These are phyloP conservation scores for Falco punctatus DNA, from an alignment of 2,113 vertebrate genomes.

Conservation along the genomic window DNA sequence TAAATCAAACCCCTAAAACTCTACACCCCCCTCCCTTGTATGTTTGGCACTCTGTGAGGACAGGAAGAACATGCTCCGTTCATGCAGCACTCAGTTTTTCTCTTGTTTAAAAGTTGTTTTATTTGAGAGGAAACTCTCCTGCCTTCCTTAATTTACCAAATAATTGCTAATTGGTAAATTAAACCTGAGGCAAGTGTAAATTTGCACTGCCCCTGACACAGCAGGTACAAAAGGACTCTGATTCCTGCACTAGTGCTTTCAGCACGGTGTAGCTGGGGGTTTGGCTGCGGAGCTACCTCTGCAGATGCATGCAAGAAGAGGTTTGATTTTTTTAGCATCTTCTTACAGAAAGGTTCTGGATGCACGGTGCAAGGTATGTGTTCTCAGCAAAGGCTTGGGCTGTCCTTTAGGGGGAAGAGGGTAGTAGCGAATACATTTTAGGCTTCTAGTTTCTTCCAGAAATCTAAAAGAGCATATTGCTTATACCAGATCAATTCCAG, in stretches of 20 bases:
- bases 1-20: neutral
- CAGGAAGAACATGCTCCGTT: neutral
- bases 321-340: neutral
- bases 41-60: neutral
- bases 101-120: neutral
- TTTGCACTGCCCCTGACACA: neutral
- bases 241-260: accelerated
- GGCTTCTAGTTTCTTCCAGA: neutral
- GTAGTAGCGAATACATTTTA: neutral
- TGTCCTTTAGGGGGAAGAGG: neutral
- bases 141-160: neutral
- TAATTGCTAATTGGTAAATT: neutral
- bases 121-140: neutral
- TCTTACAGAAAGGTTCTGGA: neutral
- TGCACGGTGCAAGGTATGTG: neutral
- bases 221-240: neutral
- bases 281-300: neutral
- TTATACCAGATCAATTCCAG: neutral
- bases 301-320: neutral
- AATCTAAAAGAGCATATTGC: neutral
- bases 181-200: neutral
- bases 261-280: neutral
- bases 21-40: neutral
- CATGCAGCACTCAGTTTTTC: neutral
- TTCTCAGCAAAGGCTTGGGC: neutral